Percentiles rank a stretch among this genome's conserved stretches.
These are phyloP conservation scores for Falco novaeseelandiae DNA, from an alignment of 2,797 vertebrate genomes.

Conservation along the genomic window DNA sequence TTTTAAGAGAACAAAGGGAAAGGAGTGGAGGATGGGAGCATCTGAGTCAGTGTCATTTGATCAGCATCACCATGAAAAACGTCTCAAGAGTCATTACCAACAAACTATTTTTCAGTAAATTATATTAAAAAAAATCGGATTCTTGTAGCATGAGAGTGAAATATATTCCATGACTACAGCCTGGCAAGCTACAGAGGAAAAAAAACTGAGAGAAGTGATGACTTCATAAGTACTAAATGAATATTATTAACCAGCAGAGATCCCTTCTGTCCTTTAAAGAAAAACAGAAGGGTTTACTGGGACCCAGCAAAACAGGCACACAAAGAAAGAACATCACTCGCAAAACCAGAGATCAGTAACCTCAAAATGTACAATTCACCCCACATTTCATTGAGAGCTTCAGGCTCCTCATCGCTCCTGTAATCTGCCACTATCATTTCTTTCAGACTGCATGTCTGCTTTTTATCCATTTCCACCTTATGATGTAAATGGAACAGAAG, in stretches of 20 bases:
- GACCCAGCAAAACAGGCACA: not conserved
- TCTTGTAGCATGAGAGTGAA: not conserved
- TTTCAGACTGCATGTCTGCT: not conserved
- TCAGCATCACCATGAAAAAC: not conserved
- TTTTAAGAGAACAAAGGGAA: conserved; percentile 26
- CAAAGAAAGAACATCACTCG: not conserved
- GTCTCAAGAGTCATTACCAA: not conserved
- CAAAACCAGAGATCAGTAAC: not conserved
- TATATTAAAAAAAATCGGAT: not conserved
- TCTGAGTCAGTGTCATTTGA: conserved; percentile 2
- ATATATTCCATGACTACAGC: not conserved
- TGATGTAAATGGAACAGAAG: not conserved
- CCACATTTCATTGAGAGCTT: not conserved
- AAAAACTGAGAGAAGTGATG: not conserved
- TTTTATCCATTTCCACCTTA: not conserved
- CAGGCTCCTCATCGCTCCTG: not conserved
- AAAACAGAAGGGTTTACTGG: not conserved
- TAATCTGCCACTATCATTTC: not conserved
- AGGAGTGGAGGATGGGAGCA: not conserved
- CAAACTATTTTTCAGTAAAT: not conserved
- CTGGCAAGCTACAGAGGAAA: not conserved
- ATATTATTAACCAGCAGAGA: not conserved
- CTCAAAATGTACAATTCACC: not conserved
- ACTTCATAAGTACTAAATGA: not conserved
- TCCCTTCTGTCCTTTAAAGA: not conserved